Percentiles rank a stretch among this genome's conserved stretches.
Conservation (phyloP, 2,797 vertebrate species). For the Phataginus tricuspis region DNA sequence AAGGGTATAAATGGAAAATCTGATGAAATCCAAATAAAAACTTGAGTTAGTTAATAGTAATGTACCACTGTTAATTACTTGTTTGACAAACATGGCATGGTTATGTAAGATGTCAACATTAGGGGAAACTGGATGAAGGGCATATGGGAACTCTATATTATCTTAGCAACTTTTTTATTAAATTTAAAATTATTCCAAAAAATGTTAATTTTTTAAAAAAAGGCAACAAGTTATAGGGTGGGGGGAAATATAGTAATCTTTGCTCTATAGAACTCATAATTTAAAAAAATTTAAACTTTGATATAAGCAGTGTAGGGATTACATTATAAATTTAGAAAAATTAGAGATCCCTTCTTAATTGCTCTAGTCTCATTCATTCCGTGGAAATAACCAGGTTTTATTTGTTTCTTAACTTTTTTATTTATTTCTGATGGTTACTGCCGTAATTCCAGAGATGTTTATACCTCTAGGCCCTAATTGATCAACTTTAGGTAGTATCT, state of each 20-base stretch:
- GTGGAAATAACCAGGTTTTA: not conserved
- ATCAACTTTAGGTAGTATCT: not conserved
- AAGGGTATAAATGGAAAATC: not conserved
- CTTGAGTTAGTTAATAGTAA: not conserved
- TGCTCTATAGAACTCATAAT: not conserved
- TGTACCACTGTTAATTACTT: not conserved
- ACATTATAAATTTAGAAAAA: not conserved
- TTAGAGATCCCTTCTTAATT: not conserved
- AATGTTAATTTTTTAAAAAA: not conserved
- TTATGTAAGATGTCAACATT: slow-evolving; percentile 8
- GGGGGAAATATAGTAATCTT: not conserved
- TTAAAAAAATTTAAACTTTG: not conserved
- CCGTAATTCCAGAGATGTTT: slow-evolving; percentile 26
- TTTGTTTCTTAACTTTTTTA: not conserved
- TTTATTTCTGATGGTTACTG: not conserved
- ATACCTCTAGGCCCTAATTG: not conserved
- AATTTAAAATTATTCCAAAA: not conserved
- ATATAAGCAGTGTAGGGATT: not conserved
- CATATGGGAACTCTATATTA: not conserved
- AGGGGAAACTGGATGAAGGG: not conserved
- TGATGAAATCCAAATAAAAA: not conserved
- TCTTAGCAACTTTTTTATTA: not conserved
- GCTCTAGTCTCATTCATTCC: not conserved
- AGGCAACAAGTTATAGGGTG: not conserved
- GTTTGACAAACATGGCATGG: not conserved